These are phyloP conservation scores for Eriocheir sinensis DNA, from an alignment of 1,140 invertebrate genomes.

Conservation along the genomic window DNA sequence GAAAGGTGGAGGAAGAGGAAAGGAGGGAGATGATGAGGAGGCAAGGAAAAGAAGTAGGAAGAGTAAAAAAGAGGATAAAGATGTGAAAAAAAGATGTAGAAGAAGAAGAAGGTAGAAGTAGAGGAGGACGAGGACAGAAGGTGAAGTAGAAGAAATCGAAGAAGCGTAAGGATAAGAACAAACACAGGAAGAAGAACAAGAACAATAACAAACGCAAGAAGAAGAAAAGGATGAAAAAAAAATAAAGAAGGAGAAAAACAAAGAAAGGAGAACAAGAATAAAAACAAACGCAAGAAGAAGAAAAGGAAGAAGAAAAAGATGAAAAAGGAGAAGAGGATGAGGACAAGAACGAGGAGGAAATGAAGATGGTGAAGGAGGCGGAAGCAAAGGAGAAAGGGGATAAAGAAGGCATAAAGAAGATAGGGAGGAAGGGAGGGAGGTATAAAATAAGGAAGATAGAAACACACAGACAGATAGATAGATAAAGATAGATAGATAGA, in stretches of 20 bases:
- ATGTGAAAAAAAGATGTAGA: no score
- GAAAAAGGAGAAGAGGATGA: neutral
- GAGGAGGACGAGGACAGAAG: no score
- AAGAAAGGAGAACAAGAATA: neutral
- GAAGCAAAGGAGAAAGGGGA: neutral
- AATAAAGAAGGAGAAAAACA: neutral
- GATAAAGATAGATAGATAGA: slow-evolving; percentile 1
- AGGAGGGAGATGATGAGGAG: neutral
- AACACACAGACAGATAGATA: neutral
- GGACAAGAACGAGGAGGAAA: no score
- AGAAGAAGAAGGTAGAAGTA: neutral
- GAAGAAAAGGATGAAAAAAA: no score
- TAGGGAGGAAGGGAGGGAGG: no score
- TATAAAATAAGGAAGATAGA: no score
- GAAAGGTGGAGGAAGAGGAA: neutral
- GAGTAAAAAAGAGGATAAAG: neutral
- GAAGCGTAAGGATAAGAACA: no score
- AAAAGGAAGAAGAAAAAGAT: neutral
- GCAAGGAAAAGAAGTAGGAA: neutral
- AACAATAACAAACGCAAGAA: no score
- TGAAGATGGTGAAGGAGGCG: no score
- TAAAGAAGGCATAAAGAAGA: no score
- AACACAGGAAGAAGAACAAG: no score
- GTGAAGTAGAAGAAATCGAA: no score
- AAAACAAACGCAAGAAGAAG: neutral